Evolutionary conservation across 2,113 vertebrate species (phyloP), one percentile per base, ranked within the genome.

Genomic region (Rhinogobius similis): DNA sequence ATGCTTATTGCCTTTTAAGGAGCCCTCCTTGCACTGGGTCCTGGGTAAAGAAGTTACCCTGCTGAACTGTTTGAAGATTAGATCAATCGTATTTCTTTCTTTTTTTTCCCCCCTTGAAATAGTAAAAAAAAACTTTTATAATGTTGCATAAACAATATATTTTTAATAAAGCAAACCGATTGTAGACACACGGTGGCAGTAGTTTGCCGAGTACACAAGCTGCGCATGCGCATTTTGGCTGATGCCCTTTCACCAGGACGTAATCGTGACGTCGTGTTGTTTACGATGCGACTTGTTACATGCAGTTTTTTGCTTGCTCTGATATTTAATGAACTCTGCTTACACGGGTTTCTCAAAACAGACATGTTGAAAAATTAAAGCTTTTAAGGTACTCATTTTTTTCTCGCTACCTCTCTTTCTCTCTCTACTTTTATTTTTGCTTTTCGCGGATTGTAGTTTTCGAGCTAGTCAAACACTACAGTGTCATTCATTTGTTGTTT

Each of bases 261-360:
- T 63, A 63, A n/a, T 61, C 0, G 18, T 75, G 72, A 79, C 78
- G 76, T 73, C 16, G 24, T 32, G 50, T 68, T 86, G 79, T 84
- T 84, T 65, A 82, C 64, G 21, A 3, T 61, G 13, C 24, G 20
- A 14, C 39, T 74, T 58, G 18, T 5, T 38, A 6, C 44, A 21
- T 29, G 55, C 4, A 12, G 8, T 5, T 41, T 56, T 50, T 6
- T 43, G 27, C 7, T 18, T 5, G 53, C 46, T 29, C 0, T 74
- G 50, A n/a, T 23, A 3, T 18, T 13, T 44, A 20, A 27, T 20
- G 1, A 36, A n/a, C 2, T 18, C 4, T 16, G 1, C 8, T 14
- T 24, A n/a, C 5, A n/a, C 10, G 4, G 13, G n/a, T 0, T 1
- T n/a, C n/a, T 10, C n/a, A 0, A 23, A 12, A 39, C 1, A 23